Percentiles rank a stretch among this genome's conserved stretches.
Conservation (phyloP, 2,888 invertebrate species). For the Microctonus brassicae region DNA sequence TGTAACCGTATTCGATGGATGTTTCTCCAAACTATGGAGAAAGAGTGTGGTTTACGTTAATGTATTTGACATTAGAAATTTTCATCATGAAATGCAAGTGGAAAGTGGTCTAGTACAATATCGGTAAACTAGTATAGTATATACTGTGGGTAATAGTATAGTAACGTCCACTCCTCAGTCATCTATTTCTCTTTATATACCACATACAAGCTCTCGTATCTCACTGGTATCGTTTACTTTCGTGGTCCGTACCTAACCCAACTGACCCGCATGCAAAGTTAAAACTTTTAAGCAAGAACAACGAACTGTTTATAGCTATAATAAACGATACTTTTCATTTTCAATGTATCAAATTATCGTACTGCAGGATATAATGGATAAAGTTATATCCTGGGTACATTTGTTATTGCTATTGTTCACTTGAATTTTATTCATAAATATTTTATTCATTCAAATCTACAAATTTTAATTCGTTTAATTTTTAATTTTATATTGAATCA, state of each 20-base stretch:
- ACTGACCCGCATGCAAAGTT: constrained; percentile 28
- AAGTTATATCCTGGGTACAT: constrained; percentile 21
- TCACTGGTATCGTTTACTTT: constrained; percentile 39
- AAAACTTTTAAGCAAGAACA: constrained; percentile 39
- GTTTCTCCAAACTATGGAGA: not conserved
- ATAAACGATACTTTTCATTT: constrained; percentile 30
- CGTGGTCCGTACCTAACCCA: constrained; percentile 19
- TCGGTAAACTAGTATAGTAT: not conserved
- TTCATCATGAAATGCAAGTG: constrained; percentile 16
- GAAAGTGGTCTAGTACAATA: constrained; percentile 6
- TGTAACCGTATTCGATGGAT: not conserved
- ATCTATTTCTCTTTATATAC: not conserved
- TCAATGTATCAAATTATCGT: constrained; percentile 32
- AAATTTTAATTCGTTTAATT: not conserved
- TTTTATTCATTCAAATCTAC: too few relatives aligned
- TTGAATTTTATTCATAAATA: not conserved
- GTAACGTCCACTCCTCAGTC: not conserved
- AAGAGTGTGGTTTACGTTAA: constrained; percentile 16
- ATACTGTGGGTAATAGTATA: not conserved
- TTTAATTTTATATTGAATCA: not conserved
- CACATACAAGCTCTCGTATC: constrained; percentile 37
- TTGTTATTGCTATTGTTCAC: not conserved
- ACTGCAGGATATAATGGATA: constrained; percentile 30
- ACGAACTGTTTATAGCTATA: constrained; percentile 46
- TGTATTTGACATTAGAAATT: constrained; percentile 36